Percentiles rank a stretch among this genome's conserved stretches.
Evolutionary conservation across 2,888 invertebrate genomes (phyloP).

Genomic region (Hipparchia sbordonii): DNA sequence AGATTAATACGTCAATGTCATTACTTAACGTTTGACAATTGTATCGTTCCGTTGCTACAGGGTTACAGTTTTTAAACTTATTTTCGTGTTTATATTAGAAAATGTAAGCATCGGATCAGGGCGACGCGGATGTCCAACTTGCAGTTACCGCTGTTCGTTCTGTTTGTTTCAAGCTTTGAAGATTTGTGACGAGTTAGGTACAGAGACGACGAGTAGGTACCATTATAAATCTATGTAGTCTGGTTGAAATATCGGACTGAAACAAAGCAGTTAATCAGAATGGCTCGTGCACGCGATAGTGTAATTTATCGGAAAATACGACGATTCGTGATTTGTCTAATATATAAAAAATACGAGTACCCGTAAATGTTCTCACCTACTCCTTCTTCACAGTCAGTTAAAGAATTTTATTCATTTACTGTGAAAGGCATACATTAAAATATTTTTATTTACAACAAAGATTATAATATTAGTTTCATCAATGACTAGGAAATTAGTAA

Average conservation of each 20-base stretch:
- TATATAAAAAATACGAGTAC: background rate
- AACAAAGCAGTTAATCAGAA: slow-evolving; percentile 2
- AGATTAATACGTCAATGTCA: too few relatives aligned
- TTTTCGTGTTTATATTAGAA: too few relatives aligned
- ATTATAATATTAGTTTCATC: too few relatives aligned
- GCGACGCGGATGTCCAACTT: background rate
- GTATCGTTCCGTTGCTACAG: too few relatives aligned
- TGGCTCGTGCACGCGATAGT: background rate
- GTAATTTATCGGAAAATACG: slow-evolving; percentile 2
- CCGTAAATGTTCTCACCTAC: background rate
- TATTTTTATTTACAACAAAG: too few relatives aligned
- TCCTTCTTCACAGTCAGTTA: background rate
- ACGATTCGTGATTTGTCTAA: background rate
- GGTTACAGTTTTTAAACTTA: too few relatives aligned
- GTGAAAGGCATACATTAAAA: background rate
- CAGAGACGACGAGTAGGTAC: background rate
- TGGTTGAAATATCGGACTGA: background rate
- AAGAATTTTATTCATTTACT: too few relatives aligned
- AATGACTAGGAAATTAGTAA: too few relatives aligned
- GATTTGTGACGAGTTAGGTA: background rate
- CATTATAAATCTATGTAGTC: background rate
- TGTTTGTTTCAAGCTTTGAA: background rate
- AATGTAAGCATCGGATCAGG: too few relatives aligned
- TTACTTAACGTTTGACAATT: too few relatives aligned
- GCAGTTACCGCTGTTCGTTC: background rate